Percentiles rank a stretch among this genome's conserved stretches.
These are phyloP conservation scores for Malaclemys terrapin DNA, from an alignment of 2,113 vertebrate genomes.

Conservation along the genomic window DNA sequence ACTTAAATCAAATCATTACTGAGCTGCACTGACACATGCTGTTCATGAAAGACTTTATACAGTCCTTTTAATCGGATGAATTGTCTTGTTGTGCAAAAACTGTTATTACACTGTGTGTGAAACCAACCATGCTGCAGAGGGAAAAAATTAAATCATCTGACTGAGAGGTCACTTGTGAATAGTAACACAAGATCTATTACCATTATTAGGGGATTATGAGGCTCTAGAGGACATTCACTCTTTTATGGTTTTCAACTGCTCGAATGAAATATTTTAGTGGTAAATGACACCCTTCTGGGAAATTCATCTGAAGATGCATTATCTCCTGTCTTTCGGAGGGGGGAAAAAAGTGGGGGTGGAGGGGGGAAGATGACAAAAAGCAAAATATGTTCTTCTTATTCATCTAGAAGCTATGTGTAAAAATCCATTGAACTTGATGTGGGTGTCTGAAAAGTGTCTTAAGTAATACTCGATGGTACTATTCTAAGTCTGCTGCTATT, in stretches of 20 bases:
- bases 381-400: conserved; percentile 42
- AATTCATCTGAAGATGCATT: conserved; percentile 53
- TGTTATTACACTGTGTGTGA: conserved; percentile 71
- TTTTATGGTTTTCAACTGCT: conserved; percentile 74
- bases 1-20: conserved; percentile 47
- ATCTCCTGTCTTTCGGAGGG: conserved; percentile 16
- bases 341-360: background rate
- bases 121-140: conserved; percentile 58
- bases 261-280: conserved; percentile 72
- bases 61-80: conserved; percentile 66
- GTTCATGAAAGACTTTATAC: conserved; percentile 57
- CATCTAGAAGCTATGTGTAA: background rate
- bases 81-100: conserved; percentile 75
- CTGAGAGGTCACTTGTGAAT: conserved; percentile 76
- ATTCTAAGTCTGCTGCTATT: background rate
- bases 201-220: conserved; percentile 70
- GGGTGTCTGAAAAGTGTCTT: background rate
- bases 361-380: background rate
- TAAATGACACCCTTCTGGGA: conserved; percentile 72
- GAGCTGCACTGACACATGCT: conserved; percentile 40
- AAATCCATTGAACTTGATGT: conserved; percentile 35
- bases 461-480: background rate
- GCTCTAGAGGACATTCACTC: conserved; percentile 64
- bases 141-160: conserved; percentile 74
- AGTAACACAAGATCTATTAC: conserved; percentile 75